These are phyloP conservation scores for Beaufortia kweichowensis DNA, from an alignment of 2,113 vertebrate species.

Conservation along the genomic window DNA sequence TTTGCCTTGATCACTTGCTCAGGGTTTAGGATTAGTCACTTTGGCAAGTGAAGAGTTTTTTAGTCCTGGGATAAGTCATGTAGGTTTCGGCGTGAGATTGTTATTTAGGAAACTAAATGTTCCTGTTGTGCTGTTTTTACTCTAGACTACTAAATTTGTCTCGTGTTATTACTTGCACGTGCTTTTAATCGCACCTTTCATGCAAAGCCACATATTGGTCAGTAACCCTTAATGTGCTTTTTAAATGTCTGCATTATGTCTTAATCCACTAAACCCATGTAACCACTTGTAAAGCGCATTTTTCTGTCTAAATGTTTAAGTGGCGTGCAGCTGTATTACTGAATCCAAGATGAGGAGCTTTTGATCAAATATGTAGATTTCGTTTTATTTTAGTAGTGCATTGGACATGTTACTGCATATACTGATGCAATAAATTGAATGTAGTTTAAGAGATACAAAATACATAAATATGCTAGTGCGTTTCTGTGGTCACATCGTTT, in stretches of 20 bases:
- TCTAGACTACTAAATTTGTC: not conserved
- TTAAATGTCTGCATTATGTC: not conserved
- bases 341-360: no score
- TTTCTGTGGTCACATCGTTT: not conserved
- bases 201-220: not conserved
- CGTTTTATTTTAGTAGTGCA: no score
- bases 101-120: not conserved
- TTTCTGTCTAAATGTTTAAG: not conserved
- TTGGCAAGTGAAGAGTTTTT: not conserved
- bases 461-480: not conserved
- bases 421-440: not conserved
- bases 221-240: not conserved
- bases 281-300: no score
- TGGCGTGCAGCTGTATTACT: not conserved
- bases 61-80: not conserved
- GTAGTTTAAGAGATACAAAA: not conserved
- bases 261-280: not conserved
- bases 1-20: not conserved
- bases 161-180: not conserved
- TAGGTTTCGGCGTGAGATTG: not conserved
- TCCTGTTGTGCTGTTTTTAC: slow-evolving; percentile 8
- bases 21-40: not conserved
- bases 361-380: no score
- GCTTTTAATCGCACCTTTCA: not conserved
- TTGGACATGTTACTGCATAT: not conserved